A percentile compares a stretch with the other conserved stretches of the same genome.
phyloP scores from a whole-genome alignment of 1,140 invertebrate species.

The Rhagoletis zephyria region DNA sequence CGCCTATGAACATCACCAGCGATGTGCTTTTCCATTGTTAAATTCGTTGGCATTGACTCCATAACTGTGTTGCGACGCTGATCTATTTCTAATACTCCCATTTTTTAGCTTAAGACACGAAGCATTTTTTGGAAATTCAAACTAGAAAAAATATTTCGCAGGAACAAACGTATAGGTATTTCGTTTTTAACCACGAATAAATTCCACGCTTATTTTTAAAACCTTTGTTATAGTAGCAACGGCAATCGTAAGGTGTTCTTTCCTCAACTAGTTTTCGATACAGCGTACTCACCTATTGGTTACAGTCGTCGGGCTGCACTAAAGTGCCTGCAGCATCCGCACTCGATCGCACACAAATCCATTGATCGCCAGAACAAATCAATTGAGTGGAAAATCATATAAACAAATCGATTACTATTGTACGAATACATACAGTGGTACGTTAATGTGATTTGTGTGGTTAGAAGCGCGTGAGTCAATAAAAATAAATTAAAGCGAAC shows the following conservation, averaged over 20 bases:
- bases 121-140: not conserved
- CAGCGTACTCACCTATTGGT: constrained; percentile 59
- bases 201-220: not conserved
- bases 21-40: not conserved
- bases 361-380: constrained; percentile 43
- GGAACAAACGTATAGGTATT: too few species aligned
- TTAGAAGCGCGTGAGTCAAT: constrained; percentile 14
- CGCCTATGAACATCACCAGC: not conserved
- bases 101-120: not conserved
- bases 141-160: not conserved
- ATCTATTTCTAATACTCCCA: constrained; percentile 44
- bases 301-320: constrained; percentile 71
- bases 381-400: constrained; percentile 52
- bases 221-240: not conserved
- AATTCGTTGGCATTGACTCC: constrained; percentile 31
- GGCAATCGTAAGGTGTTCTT: not conserved
- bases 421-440: constrained; percentile 11
- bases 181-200: too few species aligned
- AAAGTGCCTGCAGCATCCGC: constrained; percentile 55
- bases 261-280: not conserved
- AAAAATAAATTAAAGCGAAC: not conserved
- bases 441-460: not conserved
- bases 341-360: not conserved
- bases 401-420: constrained; percentile 40
- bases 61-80: not conserved